Evolutionary conservation across 2,888 invertebrate species (phyloP).

Genomic region (Neocrepidodera transversa): DNA sequence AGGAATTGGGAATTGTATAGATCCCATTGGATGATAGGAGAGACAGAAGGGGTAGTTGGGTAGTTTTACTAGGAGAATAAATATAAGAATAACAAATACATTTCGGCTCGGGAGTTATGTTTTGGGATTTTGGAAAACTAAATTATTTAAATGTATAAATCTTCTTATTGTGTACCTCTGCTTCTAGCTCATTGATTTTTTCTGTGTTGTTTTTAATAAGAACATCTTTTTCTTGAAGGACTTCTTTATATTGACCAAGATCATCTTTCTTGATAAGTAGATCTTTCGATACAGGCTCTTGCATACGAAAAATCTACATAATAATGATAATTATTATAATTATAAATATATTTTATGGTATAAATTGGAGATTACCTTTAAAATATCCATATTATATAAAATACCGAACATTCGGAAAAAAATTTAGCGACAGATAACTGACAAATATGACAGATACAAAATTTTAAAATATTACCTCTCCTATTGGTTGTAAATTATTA

Average conservation of each 20-base stretch:
- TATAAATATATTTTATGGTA: too few relatives aligned
- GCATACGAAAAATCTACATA: conserved; percentile 48
- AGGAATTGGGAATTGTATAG: too few relatives aligned
- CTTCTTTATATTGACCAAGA: conserved; percentile 43
- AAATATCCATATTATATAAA: conserved; percentile 9
- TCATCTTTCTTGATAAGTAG: conserved; percentile 41
- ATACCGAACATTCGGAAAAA: not conserved
- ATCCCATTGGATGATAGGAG: too few relatives aligned
- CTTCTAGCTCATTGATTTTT: conserved; percentile 41
- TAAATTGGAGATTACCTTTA: conserved; percentile 1
- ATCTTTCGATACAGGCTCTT: conserved; percentile 47
- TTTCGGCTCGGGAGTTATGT: too few relatives aligned
- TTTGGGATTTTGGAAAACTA: too few relatives aligned
- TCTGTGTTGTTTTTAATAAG: conserved; percentile 42
- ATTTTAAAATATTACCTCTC: not conserved
- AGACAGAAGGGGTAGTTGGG: too few relatives aligned
- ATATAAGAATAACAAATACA: too few relatives aligned
- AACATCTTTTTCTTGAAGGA: conserved; percentile 46
- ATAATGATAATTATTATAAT: not conserved
- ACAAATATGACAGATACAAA: not conserved
- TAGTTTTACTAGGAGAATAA: too few relatives aligned
- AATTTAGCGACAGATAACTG: conserved; percentile 6
- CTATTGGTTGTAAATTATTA: not conserved
- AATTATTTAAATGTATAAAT: too few relatives aligned
- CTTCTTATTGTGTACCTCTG: too few relatives aligned